Evolutionary conservation across 2,797 vertebrate genomes (phyloP).

Genomic region (Thunnus albacares): DNA sequence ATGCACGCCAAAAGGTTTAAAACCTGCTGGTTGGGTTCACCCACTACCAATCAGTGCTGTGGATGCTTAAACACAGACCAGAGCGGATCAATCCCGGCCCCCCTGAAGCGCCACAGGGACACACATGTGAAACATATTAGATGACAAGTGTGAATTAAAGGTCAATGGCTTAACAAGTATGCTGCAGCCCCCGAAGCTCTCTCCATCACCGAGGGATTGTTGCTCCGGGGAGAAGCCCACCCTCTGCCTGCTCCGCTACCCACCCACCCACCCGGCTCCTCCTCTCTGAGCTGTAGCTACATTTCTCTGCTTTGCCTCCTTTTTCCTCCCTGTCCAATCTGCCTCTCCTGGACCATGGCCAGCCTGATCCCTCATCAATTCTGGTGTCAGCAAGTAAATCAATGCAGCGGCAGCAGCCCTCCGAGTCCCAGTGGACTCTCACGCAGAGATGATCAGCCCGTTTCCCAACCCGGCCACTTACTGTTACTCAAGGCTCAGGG

Average conservation of each 20-base stretch:
- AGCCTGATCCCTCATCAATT: slow-evolving; percentile 86
- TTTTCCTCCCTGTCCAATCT: slow-evolving; percentile 65
- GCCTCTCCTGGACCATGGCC: slow-evolving; percentile 78
- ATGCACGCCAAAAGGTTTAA: slow-evolving; percentile 18
- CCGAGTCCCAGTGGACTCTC: slow-evolving; percentile 71
- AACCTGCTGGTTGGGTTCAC: slow-evolving; percentile 7
- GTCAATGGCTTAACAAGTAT: slow-evolving; percentile 81
- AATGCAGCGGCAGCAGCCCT: slow-evolving; percentile 80
- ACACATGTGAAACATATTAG: slow-evolving; percentile 71
- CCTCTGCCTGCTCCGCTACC: slow-evolving; percentile 38
- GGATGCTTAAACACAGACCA: slow-evolving; percentile 35
- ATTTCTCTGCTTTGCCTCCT: slow-evolving; percentile 49
- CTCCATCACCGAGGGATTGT: slow-evolving; percentile 49
- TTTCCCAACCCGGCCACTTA: slow-evolving; percentile 54
- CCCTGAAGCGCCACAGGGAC: slow-evolving; percentile 56
- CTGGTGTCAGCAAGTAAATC: slow-evolving; percentile 87
- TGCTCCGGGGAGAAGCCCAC: slow-evolving; percentile 65
- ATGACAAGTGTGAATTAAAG: slow-evolving; percentile 82
- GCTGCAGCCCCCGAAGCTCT: slow-evolving; percentile 52
- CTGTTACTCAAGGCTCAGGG: slow-evolving; percentile 76
- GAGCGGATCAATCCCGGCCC: slow-evolving; percentile 56
- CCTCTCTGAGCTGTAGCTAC: slow-evolving; percentile 62
- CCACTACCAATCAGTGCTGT: slow-evolving; percentile 23
- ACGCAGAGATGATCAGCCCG: slow-evolving; percentile 65
- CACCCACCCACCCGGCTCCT: slow-evolving; percentile 28